Evolutionary conservation across 2,888 invertebrate species (phyloP), one percentile per base, ranked within the genome.

Genomic region (Ischnus inquisitorius): DNA sequence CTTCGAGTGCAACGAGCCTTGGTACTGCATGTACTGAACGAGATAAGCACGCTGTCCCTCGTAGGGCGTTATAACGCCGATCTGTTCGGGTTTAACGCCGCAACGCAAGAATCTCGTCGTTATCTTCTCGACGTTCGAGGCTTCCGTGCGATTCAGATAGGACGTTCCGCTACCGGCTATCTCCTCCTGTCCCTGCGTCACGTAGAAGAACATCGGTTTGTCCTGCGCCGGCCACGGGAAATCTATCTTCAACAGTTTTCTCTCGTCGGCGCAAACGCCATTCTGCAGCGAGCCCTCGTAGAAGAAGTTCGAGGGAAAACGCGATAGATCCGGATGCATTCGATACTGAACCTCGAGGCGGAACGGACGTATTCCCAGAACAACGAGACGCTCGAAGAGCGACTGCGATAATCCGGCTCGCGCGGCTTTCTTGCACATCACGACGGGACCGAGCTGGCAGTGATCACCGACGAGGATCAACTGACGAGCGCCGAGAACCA

Each of bases 341-440:
- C 99, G 96, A 93, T 99, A 99, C 92, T 99, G 99, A 0, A 98
- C 98, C 93, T 99, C 99, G 54, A 99, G 95, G 0, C 99, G 96
- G 94, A 99, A 98, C 0, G 99, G 99, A 34, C 99, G 95, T 89
- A 99, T 99, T 8, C 99, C 99, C 5, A 99, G 95, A 0, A 99
- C 98, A 0, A 99, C 99, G 0, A 99, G 95, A 4, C 99, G 95
- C 93, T 99, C 99, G 93, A 99, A 99, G 83, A 99, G 95, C 72
- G 99, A 99, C 93, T 99, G 99, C 0, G 98, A 98, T 25, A 99
- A 95, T 1, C 99, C 99, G 0, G 99, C 99, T 75, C 98, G 96
- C 0, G 99, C 98, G 0, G 99, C 99, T 93, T 99, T 99, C 94
- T 99, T 99, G 94, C 99, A 99, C 99, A 99, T 99, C 0, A 99